Percentiles rank a stretch among this genome's conserved stretches.
Evolutionary conservation across 2,113 vertebrate genomes (phyloP).

Genomic region (Aythya baeri): DNA sequence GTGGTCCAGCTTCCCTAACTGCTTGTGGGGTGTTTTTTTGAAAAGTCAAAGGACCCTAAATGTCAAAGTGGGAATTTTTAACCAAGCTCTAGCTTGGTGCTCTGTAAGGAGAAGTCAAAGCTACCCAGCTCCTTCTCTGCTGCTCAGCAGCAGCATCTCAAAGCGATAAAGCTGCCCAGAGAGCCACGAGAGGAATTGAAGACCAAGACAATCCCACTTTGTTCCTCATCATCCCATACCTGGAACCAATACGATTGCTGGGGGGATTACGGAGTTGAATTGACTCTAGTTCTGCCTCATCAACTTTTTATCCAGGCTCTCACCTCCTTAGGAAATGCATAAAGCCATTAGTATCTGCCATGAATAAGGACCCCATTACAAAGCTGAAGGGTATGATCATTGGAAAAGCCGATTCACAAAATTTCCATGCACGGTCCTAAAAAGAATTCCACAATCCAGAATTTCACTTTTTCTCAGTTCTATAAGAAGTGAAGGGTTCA

Average conservation of each 20-base stretch:
- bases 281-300: neutral
- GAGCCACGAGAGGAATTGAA: neutral
- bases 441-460: neutral
- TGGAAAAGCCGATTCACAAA: neutral
- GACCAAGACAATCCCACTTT: accelerated
- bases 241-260: neutral
- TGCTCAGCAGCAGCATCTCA: too few relatives aligned
- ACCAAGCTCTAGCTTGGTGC: too few relatives aligned
- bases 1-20: neutral
- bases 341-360: neutral
- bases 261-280: neutral
- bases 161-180: too few relatives aligned
- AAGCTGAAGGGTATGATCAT: neutral
- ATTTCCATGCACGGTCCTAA: neutral
- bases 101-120: too few relatives aligned
- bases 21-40: too few relatives aligned
- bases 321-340: neutral
- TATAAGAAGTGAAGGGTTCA: neutral
- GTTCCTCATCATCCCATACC: neutral
- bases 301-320: neutral
- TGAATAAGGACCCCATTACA: neutral
- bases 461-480: neutral
- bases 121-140: too few relatives aligned
- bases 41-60: too few relatives aligned
- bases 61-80: too few relatives aligned